A percentile compares a stretch with the other conserved stretches of the same genome.
phyloP scores from a whole-genome alignment of 1,140 invertebrate species.

The Bombus sylvicola region DNA sequence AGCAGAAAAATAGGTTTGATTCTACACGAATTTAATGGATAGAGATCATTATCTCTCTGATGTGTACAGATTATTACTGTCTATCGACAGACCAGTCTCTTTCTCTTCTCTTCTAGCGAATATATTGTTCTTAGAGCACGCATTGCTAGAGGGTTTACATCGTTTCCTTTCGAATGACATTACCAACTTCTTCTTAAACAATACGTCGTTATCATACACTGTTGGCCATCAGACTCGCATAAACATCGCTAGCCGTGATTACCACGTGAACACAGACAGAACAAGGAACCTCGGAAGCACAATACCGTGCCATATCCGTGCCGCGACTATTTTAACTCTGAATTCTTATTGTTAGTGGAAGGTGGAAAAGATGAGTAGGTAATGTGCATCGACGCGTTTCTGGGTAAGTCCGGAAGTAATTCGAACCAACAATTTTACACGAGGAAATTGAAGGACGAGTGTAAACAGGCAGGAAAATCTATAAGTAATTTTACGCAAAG shows the following conservation, averaged over 20 bases:
- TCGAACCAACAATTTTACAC: neutral
- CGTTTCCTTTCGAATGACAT: neutral
- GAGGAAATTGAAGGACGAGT: constrained; percentile 11
- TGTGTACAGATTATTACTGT: too few species aligned
- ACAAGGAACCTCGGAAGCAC: neutral
- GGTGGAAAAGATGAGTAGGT: neutral
- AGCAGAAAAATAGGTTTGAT: neutral
- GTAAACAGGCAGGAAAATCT: neutral
- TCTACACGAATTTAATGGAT: neutral
- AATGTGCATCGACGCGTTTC: constrained; percentile 1
- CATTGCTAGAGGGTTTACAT: neutral
- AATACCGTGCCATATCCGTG: neutral
- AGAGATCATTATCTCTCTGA: too few species aligned
- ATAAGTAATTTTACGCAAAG: neutral
- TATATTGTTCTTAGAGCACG: too few species aligned
- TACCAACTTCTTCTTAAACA: neutral
- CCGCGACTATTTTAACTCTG: constrained; percentile 52
- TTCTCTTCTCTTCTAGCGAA: neutral
- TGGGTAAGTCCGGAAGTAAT: constrained; percentile 26
- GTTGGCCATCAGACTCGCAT: neutral
- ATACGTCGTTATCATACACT: neutral
- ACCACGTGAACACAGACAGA: neutral
- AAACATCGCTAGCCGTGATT: constrained; percentile 1
- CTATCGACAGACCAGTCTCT: neutral
- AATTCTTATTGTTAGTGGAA: neutral